Evolutionary conservation across 2,797 vertebrate species (phyloP), one percentile per base, ranked within the genome.

Genomic region (Eulemur albifrons): DNA sequence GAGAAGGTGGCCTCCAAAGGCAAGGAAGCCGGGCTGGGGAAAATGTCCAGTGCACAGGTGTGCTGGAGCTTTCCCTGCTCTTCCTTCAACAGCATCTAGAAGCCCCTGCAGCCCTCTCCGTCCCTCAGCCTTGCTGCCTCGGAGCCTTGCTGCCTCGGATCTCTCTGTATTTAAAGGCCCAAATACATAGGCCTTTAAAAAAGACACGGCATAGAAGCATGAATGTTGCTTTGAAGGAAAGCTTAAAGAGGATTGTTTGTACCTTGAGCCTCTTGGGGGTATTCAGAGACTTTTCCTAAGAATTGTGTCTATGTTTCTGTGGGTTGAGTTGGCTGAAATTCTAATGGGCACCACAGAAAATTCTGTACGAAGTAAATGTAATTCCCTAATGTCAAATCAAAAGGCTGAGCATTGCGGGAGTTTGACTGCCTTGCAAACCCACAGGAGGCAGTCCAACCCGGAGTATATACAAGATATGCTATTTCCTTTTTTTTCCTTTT

Each of bases 381-480:
- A 90, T 73, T 95, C 30, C 43, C 93, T 90, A 76, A 73, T 14
- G 12, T 61, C 54, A 95, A 95, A 76, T 73, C 70, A 79, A 77
- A 95, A 95, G 57, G 50, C 20, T 12, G 30, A 30, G 52, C 2
- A 23, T 59, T 65, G 40, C 14, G 32, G 59, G 79, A 80, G 65
- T 91, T 57, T 83, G 27, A 38, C 63, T 25, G 18, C 76, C 52
- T 59, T 82, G 10, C 45, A 90, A 18, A 80, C 72, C 89, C 13
- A 8, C 45, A 70, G n/a, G 61, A 82, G 69, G 12, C 43, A 54
- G 65, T 72, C 59, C 14, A 82, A 69, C 57, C 48, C 38, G 54
- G 13, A 40, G n/a, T 61, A 69, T 27, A 52, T 61, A 21, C 48
- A 54, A 83, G 67, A 76, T 32, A 27, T 27, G 12, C 25, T 72